Evolutionary conservation across 2,113 vertebrate genomes (phyloP), one percentile per base, ranked within the genome.

Genomic region (Zapornia atra): DNA sequence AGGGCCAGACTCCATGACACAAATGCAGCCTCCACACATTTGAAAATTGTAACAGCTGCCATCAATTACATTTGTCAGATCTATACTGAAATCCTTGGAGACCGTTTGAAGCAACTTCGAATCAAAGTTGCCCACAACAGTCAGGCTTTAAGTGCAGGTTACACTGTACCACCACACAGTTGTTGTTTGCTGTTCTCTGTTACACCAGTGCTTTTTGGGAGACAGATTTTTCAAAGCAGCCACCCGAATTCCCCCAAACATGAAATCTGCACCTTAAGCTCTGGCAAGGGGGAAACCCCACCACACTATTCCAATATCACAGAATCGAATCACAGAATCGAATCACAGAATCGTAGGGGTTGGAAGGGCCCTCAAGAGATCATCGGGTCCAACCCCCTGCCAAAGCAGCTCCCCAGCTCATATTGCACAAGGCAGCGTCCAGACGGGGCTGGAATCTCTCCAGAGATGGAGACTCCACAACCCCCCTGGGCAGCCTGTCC

Each of bases 161-260:
- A 57, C 40, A n/a, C 46, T 46, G 16, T 54, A 26, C 33, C 36
- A 59, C 29, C 46, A 56, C 40, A 31, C 6, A 4, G 22, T 44
- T 56, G 26, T 3, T 57, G 11, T 5, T 44, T 42, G 48, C 70
- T 53, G 12, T 33, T 57, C 56, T 70, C 69, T 48, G 34, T 31
- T 66, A 34, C 4, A 54, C 50, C 20, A 20, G 56, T 34, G 65
- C 22, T 70, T 86, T 64, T n/a, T 5, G 24, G n/a, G 6, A 33
- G 24, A 40, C 66, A 9, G 6, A 5, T 26, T 44, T 42, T 72
- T 65, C 36, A 20, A 59, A 73, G 53, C 26, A 94, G 36, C 60
- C 19, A 42, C 42, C 40, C 59, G 40, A 82, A 28, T 0, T 46
- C 15, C 31, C 26, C n/a, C 60, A 72, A 3, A 0, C 0, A 53